Evolutionary conservation across 2,888 invertebrate species (phyloP), one percentile per base, ranked within the genome.

Genomic region (Anagyrus pseudococci): DNA sequence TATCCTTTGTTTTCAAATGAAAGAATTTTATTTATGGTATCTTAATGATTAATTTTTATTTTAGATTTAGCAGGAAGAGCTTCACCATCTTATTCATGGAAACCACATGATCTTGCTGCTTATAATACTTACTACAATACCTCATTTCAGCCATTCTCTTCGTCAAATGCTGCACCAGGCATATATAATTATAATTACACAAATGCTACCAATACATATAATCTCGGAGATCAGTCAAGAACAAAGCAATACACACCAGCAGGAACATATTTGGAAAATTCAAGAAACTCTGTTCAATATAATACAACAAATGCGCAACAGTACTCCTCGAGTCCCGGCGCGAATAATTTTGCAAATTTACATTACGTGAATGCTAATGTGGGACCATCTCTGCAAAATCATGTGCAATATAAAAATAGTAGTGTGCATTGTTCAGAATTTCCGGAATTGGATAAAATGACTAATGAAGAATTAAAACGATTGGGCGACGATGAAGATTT

Each of bases 401-500:
- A 57, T 60, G 62, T 58, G 57, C 65, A 64, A 58, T 64, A 57
- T 17, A 60, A 61, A n/a, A 58, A 17, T 37, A 64, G 17, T 20
- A 64, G 74, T 22, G 50, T 69, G 50, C 71, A 49, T 61, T 75
- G 76, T 54, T 52, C 76, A 41, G 73, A 81, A 48, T 84, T 86
- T 70, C 84, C 85, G 6, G 84, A 85, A 70, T 73, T 87, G 22
- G 81, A 83, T 65, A 77, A 78, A 53, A 73, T 86, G 68, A 81
- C 82, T 69, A 71, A 85, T 71, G 89, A 90, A 53, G 91, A 93
- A 78, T 82, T 93, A 47, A 86, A 88, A 69, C 87, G 88, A 73
- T 83, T 93, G 20, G 84, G 88, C 71, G 86, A 88, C 49, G 89
- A 89, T 80, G 84, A 86, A 0, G 90, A 92, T 71, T 85, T 86